phyloP scores from a whole-genome alignment of 2,113 vertebrate species.

The Nesospiza acunhae region DNA sequence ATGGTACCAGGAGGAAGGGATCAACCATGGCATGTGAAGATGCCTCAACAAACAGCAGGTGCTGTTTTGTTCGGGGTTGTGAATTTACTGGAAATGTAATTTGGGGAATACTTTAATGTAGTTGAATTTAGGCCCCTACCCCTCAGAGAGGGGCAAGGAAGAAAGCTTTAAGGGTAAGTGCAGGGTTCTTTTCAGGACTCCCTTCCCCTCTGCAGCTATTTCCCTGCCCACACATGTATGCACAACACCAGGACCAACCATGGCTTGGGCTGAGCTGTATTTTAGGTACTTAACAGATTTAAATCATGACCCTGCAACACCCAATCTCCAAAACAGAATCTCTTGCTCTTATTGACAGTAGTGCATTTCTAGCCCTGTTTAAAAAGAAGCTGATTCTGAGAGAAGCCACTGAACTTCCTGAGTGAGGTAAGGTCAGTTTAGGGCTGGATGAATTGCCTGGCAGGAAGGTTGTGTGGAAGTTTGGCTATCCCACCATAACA shows the following conservation, averaged over 20 bases:
- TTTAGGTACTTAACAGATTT: background rate
- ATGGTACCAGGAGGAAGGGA: background rate
- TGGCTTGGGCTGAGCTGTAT: background rate
- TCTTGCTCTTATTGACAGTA: background rate
- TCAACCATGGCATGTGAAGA: background rate
- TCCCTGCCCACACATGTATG: fast-evolving
- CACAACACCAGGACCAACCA: background rate
- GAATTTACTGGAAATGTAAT: background rate
- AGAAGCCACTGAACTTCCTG: background rate
- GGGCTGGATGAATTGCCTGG: background rate
- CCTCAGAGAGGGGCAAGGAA: background rate
- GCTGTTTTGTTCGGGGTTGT: background rate
- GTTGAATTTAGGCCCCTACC: background rate
- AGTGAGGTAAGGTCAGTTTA: background rate
- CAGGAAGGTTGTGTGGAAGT: background rate
- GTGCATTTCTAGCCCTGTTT: background rate
- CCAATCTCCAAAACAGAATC: background rate
- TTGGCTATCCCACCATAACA: background rate
- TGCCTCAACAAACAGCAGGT: background rate
- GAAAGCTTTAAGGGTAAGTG: background rate
- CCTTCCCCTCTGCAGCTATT: background rate
- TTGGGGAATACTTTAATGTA: background rate
- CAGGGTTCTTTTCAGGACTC: background rate
- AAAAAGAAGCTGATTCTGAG: background rate
- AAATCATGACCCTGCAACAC: background rate